A percentile compares a stretch with the other conserved stretches of the same genome.
phyloP scores from a whole-genome alignment of 1,140 invertebrate species.

The Drosophila asahinai region DNA sequence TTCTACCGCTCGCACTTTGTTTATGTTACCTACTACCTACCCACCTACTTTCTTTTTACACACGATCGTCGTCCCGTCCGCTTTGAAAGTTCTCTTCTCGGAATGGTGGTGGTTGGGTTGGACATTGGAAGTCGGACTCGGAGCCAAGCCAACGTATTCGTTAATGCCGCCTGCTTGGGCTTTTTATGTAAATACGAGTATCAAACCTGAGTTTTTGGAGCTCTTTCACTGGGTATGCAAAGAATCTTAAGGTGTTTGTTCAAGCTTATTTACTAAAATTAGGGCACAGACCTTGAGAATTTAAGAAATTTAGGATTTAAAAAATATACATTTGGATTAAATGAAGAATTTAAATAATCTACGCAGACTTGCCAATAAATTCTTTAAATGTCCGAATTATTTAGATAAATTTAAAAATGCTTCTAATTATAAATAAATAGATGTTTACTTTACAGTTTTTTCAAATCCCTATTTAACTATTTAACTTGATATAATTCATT shows the following conservation, averaged over 20 bases:
- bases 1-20: slow-evolving; percentile 71
- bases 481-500: too few species aligned
- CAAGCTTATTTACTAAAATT: neutral
- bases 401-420: too few species aligned
- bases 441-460: too few species aligned
- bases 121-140: slow-evolving; percentile 28
- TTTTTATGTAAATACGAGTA: slow-evolving; percentile 53
- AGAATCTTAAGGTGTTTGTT: neutral
- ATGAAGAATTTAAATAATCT: too few species aligned
- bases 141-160: slow-evolving; percentile 37
- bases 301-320: too few species aligned
- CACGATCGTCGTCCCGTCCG: slow-evolving; percentile 37
- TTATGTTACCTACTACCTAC: slow-evolving; percentile 67
- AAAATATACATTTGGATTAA: too few species aligned
- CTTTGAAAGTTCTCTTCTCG: slow-evolving; percentile 55
- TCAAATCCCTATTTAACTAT: too few species aligned
- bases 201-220: slow-evolving; percentile 6
- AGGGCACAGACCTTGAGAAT: too few species aligned
- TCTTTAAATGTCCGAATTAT: too few species aligned
- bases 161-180: slow-evolving; percentile 31
- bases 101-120: slow-evolving; percentile 39
- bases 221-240: slow-evolving; percentile 19
- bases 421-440: too few species aligned
- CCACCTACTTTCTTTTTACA: slow-evolving; percentile 81
- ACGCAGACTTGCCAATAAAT: too few species aligned